These are phyloP conservation scores for Sarcophaga subvicina DNA, from an alignment of 2,888 invertebrate genomes.

Conservation along the genomic window DNA sequence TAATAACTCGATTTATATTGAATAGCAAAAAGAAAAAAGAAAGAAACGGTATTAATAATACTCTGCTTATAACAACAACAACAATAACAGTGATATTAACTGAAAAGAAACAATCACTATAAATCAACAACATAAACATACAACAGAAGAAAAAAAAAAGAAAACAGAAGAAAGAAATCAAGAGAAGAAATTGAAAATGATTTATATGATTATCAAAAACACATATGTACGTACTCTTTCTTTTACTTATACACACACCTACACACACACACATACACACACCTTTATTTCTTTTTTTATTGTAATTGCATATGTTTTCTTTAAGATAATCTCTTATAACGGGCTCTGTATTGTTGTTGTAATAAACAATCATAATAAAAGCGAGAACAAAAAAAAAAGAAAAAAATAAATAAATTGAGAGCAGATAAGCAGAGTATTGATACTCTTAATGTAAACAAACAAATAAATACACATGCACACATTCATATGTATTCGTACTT, in stretches of 20 bases:
- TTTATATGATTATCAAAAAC: slow-evolving; percentile 71
- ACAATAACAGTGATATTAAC: slow-evolving; percentile 26
- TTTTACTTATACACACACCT: not conserved
- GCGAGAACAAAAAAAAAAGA: slow-evolving; percentile 6
- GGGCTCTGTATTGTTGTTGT: not conserved
- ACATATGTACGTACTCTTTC: slow-evolving; percentile 25
- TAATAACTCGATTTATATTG: slow-evolving; percentile 56
- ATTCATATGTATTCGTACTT: not conserved
- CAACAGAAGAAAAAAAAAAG: slow-evolving; percentile 36
- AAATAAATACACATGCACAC: slow-evolving; percentile 44
- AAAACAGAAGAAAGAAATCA: slow-evolving; percentile 28
- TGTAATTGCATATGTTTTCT: slow-evolving; percentile 43
- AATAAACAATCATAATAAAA: slow-evolving; percentile 66
- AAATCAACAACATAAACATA: slow-evolving; percentile 79
- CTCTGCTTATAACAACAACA: slow-evolving; percentile 6
- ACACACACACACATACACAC: not conserved
- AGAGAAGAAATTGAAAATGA: slow-evolving; percentile 70
- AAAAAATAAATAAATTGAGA: slow-evolving; percentile 21
- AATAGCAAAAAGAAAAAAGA: not conserved
- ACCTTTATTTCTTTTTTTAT: not conserved
- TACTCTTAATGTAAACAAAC: slow-evolving; percentile 50
- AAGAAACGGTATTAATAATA: slow-evolving; percentile 47
- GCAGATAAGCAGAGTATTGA: slow-evolving; percentile 60
- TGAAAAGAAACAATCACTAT: slow-evolving; percentile 75
- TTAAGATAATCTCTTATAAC: slow-evolving; percentile 53